phyloP scores from a whole-genome alignment of 2,797 vertebrate genomes.

The Champsocephalus gunnari region DNA sequence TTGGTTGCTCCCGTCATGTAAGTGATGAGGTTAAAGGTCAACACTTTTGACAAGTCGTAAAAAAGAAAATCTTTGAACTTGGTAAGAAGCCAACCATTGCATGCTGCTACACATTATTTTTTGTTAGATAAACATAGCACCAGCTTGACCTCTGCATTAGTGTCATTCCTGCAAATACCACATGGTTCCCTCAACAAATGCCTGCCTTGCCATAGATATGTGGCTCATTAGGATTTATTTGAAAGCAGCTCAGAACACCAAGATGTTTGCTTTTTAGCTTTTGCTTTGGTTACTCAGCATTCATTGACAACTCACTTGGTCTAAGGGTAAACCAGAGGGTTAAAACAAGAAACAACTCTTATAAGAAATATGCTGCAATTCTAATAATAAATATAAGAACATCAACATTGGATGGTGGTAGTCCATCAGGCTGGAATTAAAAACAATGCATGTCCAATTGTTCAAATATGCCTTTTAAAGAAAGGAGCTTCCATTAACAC shows the following conservation, averaged over 20 bases:
- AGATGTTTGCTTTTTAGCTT: conserved; percentile 10
- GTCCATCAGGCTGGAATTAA: conserved; percentile 53
- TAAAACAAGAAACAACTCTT: conserved; percentile 13
- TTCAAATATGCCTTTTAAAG: conserved; percentile 32
- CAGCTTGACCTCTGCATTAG: conserved; percentile 48
- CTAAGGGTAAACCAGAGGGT: conserved; percentile 8
- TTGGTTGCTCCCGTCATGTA: conserved; percentile 14
- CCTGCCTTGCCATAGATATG: conserved; percentile 24
- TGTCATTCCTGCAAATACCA: conserved; percentile 60
- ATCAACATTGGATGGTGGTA: conserved; percentile 35
- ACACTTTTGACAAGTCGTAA: conserved; percentile 29
- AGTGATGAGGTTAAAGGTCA: conserved; percentile 33
- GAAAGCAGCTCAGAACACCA: neutral
- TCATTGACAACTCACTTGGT: conserved; percentile 19
- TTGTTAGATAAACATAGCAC: conserved; percentile 54
- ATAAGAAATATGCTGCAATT: conserved; percentile 33
- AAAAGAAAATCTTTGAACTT: conserved; percentile 38
- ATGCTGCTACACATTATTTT: conserved; percentile 42
- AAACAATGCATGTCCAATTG: conserved; percentile 56
- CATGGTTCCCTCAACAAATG: conserved; percentile 49
- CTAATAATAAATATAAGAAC: conserved; percentile 37
- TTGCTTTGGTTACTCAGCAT: conserved; percentile 46
- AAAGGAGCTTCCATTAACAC: conserved; percentile 35
- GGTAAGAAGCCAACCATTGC: conserved; percentile 15
- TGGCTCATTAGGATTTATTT: neutral